These are phyloP conservation scores for Hybos culiciformis DNA, from an alignment of 2,888 invertebrate genomes.

Conservation along the genomic window DNA sequence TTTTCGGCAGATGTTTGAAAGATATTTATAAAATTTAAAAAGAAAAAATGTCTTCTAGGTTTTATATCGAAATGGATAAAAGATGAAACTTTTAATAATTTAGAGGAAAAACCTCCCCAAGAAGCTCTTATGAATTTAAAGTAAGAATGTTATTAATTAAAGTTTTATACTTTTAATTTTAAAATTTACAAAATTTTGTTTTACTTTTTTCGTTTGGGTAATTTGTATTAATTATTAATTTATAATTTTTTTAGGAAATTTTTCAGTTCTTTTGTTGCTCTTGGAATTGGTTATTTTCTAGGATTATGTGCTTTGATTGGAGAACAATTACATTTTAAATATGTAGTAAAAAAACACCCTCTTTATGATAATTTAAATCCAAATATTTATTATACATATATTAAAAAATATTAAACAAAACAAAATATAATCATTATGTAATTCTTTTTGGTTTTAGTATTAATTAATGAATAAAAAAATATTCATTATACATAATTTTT, in stretches of 20 bases:
- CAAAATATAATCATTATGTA: neutral
- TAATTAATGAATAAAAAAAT: no score
- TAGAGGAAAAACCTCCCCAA: slow-evolving; percentile 44
- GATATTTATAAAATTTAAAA: neutral
- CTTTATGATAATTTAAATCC: slow-evolving; percentile 49
- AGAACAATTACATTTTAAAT: slow-evolving; percentile 55
- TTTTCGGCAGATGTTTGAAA: neutral
- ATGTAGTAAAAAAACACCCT: slow-evolving; percentile 50
- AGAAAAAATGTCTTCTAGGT: slow-evolving; percentile 35
- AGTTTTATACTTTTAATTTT: no score
- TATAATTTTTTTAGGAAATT: no score
- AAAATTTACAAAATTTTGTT: no score
- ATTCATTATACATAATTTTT: no score
- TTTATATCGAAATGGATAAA: slow-evolving; percentile 65
- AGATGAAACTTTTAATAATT: slow-evolving; percentile 50
- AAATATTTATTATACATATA: slow-evolving; percentile 23
- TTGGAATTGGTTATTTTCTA: slow-evolving; percentile 53
- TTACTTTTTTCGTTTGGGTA: no score
- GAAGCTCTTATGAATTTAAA: slow-evolving; percentile 65
- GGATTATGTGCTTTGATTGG: slow-evolving; percentile 42
- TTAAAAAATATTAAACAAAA: neutral
- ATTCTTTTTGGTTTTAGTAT: no score
- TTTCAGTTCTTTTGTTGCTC: slow-evolving; percentile 59
- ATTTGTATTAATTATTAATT: no score
- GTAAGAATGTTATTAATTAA: no score